These are phyloP conservation scores for Micromesistius poutassou DNA, from an alignment of 2,797 vertebrate species.

Conservation along the genomic window DNA sequence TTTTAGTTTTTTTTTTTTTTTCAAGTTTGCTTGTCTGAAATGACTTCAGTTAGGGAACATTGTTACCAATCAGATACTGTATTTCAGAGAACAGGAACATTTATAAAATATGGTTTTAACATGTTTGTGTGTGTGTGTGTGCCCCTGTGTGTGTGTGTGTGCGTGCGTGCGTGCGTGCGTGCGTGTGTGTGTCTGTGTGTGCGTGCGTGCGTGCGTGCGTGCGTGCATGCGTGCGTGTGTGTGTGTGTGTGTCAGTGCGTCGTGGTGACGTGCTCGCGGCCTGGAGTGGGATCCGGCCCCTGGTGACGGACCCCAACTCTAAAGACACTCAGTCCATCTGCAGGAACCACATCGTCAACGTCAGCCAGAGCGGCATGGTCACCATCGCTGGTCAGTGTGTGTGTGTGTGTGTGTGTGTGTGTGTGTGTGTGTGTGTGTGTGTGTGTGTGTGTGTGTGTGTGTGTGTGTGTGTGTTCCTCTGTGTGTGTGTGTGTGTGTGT, in stretches of 20 bases:
- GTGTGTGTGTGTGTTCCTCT: not conserved
- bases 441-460: not conserved
- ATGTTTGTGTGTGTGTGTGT: not conserved
- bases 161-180: slow-evolving; percentile 28
- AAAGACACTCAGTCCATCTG: slow-evolving; percentile 94
- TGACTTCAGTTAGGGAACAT: too few relatives aligned
- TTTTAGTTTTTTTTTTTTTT: too few relatives aligned
- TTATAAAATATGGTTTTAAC: not conserved
- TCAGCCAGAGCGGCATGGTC: slow-evolving; percentile 85
- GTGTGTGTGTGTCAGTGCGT: slow-evolving; percentile 78
- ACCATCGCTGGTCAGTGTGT: slow-evolving; percentile 88
- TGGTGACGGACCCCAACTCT: slow-evolving; percentile 90
- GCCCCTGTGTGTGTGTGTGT: slow-evolving; percentile 54
- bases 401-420: slow-evolving; percentile 6
- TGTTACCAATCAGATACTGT: not conserved
- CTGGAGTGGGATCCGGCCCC: slow-evolving; percentile 95
- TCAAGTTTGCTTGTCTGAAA: too few relatives aligned
- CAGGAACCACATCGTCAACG: slow-evolving; percentile 86
- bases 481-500: too few relatives aligned
- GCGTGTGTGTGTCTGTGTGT: slow-evolving; percentile 13
- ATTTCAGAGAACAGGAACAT: not conserved
- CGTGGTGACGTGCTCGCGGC: slow-evolving; percentile 95
- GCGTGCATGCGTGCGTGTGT: not conserved
- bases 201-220: slow-evolving; percentile 82
- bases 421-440: not conserved